Evolutionary conservation across 30 jellyfish, hydroid and myxozoan genomes (phyloP), one percentile per base, ranked within the genome.

Genomic region (Pelagia noctiluca): DNA sequence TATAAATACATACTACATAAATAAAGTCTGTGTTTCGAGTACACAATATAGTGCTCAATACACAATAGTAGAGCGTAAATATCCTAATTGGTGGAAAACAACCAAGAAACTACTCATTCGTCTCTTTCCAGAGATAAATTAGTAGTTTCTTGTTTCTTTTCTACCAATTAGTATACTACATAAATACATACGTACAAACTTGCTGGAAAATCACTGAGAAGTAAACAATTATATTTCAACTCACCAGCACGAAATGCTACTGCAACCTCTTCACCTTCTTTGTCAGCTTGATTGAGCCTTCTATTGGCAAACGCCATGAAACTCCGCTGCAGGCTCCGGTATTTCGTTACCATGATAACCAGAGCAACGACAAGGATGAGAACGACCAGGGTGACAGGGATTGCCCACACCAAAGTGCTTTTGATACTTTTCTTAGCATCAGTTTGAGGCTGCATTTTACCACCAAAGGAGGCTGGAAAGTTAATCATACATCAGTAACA

Each of bases 291-390:
- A 25, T 65, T 52, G 78, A 80, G 80, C 38, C 98, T 97, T n/a
- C 98, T 92, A 63, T 85, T 88, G 10, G 98, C 94, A 65, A 93
- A 93, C 26, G 98, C 97, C 98, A 93, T 64, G 84, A 93, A 93
- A 78, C 98, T 93, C 35, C 89, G 91, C 78, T 93, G 98, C 49
- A 93, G 81, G 29, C 90, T 84, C 25, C 96, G 46, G 88, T 86
- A 93, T 74, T 87, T 87, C 76, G 66, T 63, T 18, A 78, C 80
- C 96, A 93, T 82, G 62, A 82, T 88, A 48, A 87, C 90, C 78
- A 93, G 52, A 13, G 96, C 98, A 24, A 84, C 38, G 29, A 87
- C 36, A 38, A 93, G 65, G 0, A 92, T 89, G 35, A 93, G 66
- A n/a, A 93, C 84, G 50, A 93, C 97, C 72, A 93, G 69, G 31